Evolutionary conservation across 2,113 vertebrate species (phyloP), one percentile per base, ranked within the genome.

Genomic region (Anguilla rostrata): DNA sequence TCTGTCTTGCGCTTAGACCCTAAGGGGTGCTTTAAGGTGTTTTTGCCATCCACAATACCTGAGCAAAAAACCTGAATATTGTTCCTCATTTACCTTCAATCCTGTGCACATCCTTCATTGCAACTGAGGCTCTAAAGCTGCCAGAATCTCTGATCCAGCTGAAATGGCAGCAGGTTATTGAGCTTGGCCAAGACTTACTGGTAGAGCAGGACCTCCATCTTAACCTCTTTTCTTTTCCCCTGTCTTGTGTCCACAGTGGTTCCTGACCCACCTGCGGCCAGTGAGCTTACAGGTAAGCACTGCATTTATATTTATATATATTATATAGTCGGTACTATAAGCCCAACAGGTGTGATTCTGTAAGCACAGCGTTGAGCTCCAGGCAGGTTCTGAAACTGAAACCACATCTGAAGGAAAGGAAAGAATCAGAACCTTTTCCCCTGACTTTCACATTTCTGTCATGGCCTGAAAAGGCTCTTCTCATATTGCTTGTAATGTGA

Each of bases 271-370:
- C 85, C 71, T 84, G 84, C 88, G 41, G 80, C 81, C 3, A 63
- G 92, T 81, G 85, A 56, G 2, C 87, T 88, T 53, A 91, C 93
- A 92, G 95, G 95, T 96, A 95, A 2, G 41, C 46, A n/a, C n/a
- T n/a, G n/a, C n/a, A n/a, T n/a, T n/a, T n/a, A n/a, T n/a, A n/a
- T n/a, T n/a, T n/a, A n/a, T n/a, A n/a, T n/a, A n/a, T n/a, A n/a
- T n/a, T n/a, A n/a, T n/a, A n/a, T n/a, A n/a, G n/a, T n/a, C n/a
- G n/a, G n/a, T n/a, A n/a, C n/a, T n/a, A n/a, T n/a, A n/a, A 2
- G 41, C 46, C 57, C 89, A 26, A 6, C 26, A 11, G 7, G 20
- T 14, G 71, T 12, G 12, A n/a, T 34, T 9, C 7, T 11, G 71
- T 34, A 34, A 2, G n/a, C 71, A 1, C 7, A 2, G 26, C 34